Evolutionary conservation across 2,888 invertebrate species (phyloP).

Genomic region (Sacculina carcini): DNA sequence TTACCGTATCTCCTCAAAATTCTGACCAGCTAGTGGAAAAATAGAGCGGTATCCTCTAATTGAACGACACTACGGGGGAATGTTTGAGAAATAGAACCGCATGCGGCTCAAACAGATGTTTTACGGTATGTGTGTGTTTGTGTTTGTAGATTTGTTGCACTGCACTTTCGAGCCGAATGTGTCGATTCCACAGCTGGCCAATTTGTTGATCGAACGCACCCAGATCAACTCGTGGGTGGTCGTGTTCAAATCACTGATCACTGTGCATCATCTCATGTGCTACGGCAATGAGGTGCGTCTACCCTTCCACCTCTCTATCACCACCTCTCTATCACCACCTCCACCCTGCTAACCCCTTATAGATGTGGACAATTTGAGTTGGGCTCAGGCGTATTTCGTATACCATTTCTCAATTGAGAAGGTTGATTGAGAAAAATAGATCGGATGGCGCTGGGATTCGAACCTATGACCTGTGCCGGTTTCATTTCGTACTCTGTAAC

Average conservation of each 20-base stretch:
- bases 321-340: neutral
- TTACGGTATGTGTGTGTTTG: slow-evolving; percentile 11
- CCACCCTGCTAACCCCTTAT: no score
- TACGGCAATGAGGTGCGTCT: slow-evolving; percentile 88
- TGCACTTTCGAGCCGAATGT: slow-evolving; percentile 99
- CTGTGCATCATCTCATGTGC: slow-evolving; percentile 95
- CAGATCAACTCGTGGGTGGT: slow-evolving; percentile 97
- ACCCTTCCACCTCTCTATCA: neutral
- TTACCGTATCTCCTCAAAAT: no score
- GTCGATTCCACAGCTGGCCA: slow-evolving; percentile 95
- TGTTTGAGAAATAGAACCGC: no score
- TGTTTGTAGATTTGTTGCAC: slow-evolving; percentile 78
- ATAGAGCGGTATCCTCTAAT: no score
- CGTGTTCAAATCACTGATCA: slow-evolving; percentile 90
- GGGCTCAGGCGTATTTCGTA: slow-evolving; percentile 4
- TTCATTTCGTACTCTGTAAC: no score
- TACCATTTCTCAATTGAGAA: slow-evolving; percentile 3
- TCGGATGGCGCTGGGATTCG: slow-evolving; percentile 8
- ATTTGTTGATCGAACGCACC: slow-evolving; percentile 86
- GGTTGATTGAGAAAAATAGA: slow-evolving; percentile 8
- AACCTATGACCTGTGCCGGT: no score
- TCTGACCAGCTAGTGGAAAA: no score
- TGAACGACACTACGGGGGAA: no score
- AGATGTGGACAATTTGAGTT: no score
- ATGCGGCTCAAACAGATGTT: no score